Base-by-base conservation (phyloP, 2,797 vertebrate species). In the Acridotheres tristis region DNA sequence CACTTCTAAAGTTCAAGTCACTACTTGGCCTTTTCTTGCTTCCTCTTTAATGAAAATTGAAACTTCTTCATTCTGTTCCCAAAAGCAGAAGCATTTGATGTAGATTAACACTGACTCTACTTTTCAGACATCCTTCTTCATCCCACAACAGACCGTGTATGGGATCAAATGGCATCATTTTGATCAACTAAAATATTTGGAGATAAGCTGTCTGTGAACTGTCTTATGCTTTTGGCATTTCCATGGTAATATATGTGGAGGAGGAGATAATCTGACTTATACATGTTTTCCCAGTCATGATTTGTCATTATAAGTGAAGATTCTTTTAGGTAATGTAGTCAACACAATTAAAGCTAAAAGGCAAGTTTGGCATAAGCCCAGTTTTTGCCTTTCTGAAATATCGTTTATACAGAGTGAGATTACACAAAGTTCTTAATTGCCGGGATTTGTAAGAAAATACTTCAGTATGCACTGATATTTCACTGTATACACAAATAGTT, bases 401-500 rank as follows among this genome's bases (percentile, higher is more conserved):
- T 4, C 10, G 9, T 38, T 74, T 32, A 21, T 66, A 21, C 5
- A 27, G 23, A 57, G 6, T 34, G 47, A 53, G 34, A 36, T 26
- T 42, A 20, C 19, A 5, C 11, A 1, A 61, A 57, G 47, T 62
- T 82, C 22, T 38, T 62, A 88, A 55, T 48, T 86, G 40, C 40
- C 40, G 65, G 45, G 26, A 42, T 82, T 78, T 81, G 4, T 13
- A 71, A 63, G 14, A 58, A 71, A 51, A 38, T 18, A 10, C 21
- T 75, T 78, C 5, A 22, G 11, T 27, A 6, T n/a, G 34, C 9
- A 14, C n/a, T 74, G 50, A 18, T 84, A 36, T 65, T 72, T 68
- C 11, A 6, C 9, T 58, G 0, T 6, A 3, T 23, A 10, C 11
- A 18, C 13, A 66, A 40, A 10, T 6, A 82, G 5, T 7, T 18